phyloP scores from a whole-genome alignment of 1,140 invertebrate species.

The Drosophila rufa region DNA sequence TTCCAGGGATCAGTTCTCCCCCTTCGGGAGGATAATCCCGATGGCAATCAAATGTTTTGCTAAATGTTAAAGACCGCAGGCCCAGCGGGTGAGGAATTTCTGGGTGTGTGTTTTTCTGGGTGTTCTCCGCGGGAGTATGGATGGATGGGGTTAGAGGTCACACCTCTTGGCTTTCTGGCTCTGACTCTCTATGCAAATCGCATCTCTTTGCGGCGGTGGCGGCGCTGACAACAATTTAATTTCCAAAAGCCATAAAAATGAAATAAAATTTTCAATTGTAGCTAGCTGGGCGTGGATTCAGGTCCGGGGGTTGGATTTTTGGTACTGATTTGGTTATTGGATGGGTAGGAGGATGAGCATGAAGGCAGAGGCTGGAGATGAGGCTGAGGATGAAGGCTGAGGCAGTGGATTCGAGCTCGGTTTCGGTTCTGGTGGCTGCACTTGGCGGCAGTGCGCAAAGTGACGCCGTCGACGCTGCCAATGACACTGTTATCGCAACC shows the following conservation, averaged over 20 bases:
- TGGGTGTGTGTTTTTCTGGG: background rate
- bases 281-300: conserved; percentile 51
- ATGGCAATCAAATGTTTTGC: conserved; percentile 54
- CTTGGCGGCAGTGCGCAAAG: conserved; percentile 61
- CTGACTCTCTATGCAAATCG: conserved; percentile 49
- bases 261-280: conserved; percentile 79
- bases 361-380: background rate
- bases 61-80: conserved; percentile 47
- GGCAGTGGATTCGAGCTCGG: background rate
- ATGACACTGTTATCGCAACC: conserved; percentile 64
- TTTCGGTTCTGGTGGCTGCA: conserved; percentile 52
- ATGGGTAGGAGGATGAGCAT: background rate
- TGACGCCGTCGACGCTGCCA: conserved; percentile 68
- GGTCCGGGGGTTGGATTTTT: conserved; percentile 3
- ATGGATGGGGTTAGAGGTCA: conserved; percentile 45
- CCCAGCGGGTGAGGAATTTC: conserved; percentile 33
- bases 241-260: conserved; percentile 79
- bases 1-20: conserved; percentile 3
- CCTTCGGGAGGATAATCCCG: conserved; percentile 15
- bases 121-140: background rate
- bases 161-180: conserved; percentile 55
- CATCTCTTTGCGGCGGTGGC: conserved; percentile 22
- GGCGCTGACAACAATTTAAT: conserved; percentile 75
- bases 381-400: no score
- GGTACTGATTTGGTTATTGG: conserved; percentile 37